Conservation (phyloP, 2,888 invertebrate genomes). For the Cataglyphis rosenhaueri region DNA sequence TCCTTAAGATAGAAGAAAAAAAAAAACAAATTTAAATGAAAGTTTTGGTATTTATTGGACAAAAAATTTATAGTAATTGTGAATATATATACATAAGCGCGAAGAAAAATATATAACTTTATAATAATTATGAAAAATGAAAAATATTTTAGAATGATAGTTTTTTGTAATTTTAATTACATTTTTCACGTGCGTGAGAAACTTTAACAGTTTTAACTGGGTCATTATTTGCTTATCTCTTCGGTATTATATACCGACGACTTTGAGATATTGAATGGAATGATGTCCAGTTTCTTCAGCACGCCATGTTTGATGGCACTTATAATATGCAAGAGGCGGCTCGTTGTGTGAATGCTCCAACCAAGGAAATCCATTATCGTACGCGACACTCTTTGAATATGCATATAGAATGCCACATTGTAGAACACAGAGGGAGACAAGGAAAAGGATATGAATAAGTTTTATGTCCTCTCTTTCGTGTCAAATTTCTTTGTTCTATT, state of each 20-base stretch:
- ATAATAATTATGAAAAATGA: neutral
- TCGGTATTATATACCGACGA: slow-evolving; percentile 20
- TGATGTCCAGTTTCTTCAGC: slow-evolving; percentile 32
- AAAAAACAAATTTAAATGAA: neutral
- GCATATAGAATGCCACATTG: slow-evolving; percentile 50
- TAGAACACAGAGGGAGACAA: slow-evolving; percentile 18
- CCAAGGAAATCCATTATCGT: slow-evolving; percentile 71
- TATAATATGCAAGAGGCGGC: slow-evolving; percentile 50
- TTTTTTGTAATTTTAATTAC: neutral
- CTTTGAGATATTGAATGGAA: slow-evolving; percentile 20
- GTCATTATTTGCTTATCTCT: slow-evolving; percentile 40
- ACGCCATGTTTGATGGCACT: slow-evolving; percentile 35
- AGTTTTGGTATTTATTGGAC: neutral
- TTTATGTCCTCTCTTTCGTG: slow-evolving; percentile 17
- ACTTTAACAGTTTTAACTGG: slow-evolving; percentile 35
- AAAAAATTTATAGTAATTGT: neutral
- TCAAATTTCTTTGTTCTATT: slow-evolving; percentile 21
- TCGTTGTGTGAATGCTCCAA: slow-evolving; percentile 43
- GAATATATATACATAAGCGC: neutral
- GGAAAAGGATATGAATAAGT: slow-evolving; percentile 27
- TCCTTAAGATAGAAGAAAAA: neutral
- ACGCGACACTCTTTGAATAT: slow-evolving; percentile 55
- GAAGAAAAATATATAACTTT: neutral
- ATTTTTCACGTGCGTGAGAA: neutral
- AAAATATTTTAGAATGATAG: neutral